phyloP scores from a whole-genome alignment of 2,888 invertebrate genomes.

The Penaeus monodon region DNA sequence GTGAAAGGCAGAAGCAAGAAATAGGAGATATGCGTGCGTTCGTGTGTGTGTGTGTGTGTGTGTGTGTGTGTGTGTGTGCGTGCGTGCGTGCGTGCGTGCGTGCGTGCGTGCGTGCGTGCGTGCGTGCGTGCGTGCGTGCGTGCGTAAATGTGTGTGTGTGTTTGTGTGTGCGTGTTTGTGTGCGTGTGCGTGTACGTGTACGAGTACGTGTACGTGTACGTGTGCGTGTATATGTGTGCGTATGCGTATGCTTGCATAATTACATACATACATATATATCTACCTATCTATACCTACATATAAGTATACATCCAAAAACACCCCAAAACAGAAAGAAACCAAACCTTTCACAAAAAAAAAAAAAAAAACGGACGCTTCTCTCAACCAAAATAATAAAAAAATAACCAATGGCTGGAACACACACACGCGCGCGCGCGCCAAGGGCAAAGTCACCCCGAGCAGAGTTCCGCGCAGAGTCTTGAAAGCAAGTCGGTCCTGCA shows the following conservation, averaged over 20 bases:
- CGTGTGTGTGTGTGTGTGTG: background rate
- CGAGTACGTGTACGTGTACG: background rate
- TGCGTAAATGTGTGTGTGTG: background rate
- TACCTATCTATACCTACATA: too few relatives aligned
- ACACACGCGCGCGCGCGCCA: background rate
- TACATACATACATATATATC: too few relatives aligned
- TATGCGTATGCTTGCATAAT: background rate
- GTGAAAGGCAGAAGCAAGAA: too few relatives aligned
- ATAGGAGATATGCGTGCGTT: background rate
- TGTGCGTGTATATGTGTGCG: background rate
- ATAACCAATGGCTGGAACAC: background rate
- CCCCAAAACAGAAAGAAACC: too few relatives aligned
- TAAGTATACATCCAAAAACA: too few relatives aligned
- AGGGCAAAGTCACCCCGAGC: background rate
- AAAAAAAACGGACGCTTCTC: background rate
- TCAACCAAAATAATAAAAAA: too few relatives aligned
- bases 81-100: background rate
- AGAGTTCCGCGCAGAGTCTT: background rate
- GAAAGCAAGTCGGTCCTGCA: too few relatives aligned
- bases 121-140: background rate
- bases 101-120: background rate
- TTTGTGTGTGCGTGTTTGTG: conserved; percentile 4
- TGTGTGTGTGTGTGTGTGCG: conserved; percentile 1
- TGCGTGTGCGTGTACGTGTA: conserved; percentile 2
- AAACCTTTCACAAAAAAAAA: too few relatives aligned